Base-by-base conservation (phyloP, 2,797 vertebrate species). In the Prionace glauca region DNA sequence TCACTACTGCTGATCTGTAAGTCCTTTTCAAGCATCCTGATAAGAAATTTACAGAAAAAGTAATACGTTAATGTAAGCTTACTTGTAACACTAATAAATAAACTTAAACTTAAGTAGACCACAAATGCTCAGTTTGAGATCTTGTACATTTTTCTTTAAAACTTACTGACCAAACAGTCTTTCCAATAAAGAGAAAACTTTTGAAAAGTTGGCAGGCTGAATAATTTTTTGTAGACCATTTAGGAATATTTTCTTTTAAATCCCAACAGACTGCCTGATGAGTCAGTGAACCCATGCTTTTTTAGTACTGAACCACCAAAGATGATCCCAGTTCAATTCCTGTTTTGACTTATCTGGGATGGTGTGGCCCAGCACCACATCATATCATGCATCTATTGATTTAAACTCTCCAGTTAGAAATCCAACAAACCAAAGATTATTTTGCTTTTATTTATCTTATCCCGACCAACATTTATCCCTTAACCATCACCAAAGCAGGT, bases 1-100 rank as follows among this genome's bases (percentile, higher is more conserved):
- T 98, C 98, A 95, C 97, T 98, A 96, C 98, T 98, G 96, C 98
- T 98, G 97, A 98, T 96, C 96, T 97, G 97, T 95, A 98, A 97
- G 96, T 98, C 98, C 11, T 98, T 97, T 96, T 97, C 97, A 26
- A 98, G 97, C 96, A 96, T 97, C 96, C 98, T 98, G 96, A 96
- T 97, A 96, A 84, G 77, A 95, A 60, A 95, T 95, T 95, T 56
- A 56, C 50, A 56, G 50, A 56, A 56, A 56, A 56, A 56, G 50
- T 56, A 56, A 56, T 56, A 56, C 5, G 50, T 56, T 56, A 56
- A 56, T 56, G 50, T 56, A 56, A 56, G 5, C 50, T 56, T 56
- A 56, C 50, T 56, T 56, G 50, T 56, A 3, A 56, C 50, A 56
- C 50, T 56, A 56, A 56, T 56, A 56, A 56, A 56, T 7, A 56